Conservation (phyloP, 2,113 vertebrate species). For the Glaucomys volans region DNA sequence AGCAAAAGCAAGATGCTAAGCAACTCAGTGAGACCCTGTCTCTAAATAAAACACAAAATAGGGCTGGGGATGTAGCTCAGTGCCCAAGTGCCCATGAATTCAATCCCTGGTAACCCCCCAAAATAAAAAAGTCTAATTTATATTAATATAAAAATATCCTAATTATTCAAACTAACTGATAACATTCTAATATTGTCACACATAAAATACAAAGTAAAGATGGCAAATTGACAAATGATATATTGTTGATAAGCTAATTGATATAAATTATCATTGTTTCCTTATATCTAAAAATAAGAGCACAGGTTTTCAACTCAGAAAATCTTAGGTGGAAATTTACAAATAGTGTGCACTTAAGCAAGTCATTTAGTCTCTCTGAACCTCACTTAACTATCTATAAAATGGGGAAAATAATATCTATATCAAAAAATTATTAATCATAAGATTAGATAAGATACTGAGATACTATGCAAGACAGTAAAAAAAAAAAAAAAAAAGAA, state of each 20-base stretch:
- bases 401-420: not conserved
- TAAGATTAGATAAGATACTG: not conserved
- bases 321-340: not conserved
- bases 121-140: not conserved
- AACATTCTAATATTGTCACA: constrained; percentile 35
- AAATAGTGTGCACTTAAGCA: not conserved
- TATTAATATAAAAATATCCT: not conserved
- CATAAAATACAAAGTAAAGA: constrained; percentile 26
- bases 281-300: not conserved
- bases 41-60: no score
- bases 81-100: no score
- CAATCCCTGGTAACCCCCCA: no score
- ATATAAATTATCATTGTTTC: not conserved
- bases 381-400: not conserved
- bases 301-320: not conserved
- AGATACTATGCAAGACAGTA: not conserved
- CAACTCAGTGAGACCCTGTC: no score
- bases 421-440: not conserved
- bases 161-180: constrained; percentile 4
- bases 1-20: no score
- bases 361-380: not conserved
- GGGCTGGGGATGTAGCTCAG: no score
- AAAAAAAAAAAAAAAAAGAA: not conserved
- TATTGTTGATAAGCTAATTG: not conserved
- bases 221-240: not conserved